Evolutionary conservation across 1,140 invertebrate species (phyloP).

Genomic region (Aricia agestis): DNA sequence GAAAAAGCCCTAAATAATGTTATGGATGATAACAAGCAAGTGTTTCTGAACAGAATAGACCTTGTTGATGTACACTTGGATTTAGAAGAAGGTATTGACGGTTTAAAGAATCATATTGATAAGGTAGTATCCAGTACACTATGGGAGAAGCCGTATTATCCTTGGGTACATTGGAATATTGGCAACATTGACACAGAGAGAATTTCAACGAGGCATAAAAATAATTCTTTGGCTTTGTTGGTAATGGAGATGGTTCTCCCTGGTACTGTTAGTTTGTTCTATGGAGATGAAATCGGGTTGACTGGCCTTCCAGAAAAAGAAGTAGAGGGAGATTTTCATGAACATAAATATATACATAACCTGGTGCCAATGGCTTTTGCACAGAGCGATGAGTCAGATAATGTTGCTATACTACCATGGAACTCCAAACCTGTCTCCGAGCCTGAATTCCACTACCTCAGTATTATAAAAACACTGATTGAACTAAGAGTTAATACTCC

Average conservation of each 20-base stretch:
- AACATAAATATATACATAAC: constrained; percentile 80
- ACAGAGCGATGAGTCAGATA: constrained; percentile 43
- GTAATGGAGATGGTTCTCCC: constrained; percentile 85
- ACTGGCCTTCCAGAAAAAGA: constrained; percentile 72
- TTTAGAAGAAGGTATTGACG: constrained; percentile 76
- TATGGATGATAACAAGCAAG: constrained; percentile 55
- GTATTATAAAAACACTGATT: constrained; percentile 76
- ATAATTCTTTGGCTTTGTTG: constrained; percentile 80
- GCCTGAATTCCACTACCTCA: constrained; percentile 70
- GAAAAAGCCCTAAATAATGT: constrained; percentile 76
- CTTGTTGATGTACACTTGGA: constrained; percentile 83
- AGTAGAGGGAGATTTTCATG: constrained; percentile 77
- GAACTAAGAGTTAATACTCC: constrained; percentile 78
- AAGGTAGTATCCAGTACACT: constrained; percentile 76
- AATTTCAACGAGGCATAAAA: constrained; percentile 76
- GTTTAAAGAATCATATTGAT: constrained; percentile 78
- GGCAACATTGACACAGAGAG: constrained; percentile 79
- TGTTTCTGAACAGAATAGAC: constrained; percentile 81
- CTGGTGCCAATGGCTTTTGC: constrained; percentile 81
- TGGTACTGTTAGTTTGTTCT: constrained; percentile 87
- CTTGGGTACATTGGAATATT: constrained; percentile 88
- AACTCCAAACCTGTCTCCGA: constrained; percentile 66
- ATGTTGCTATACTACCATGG: constrained; percentile 76
- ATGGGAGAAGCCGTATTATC: constrained; percentile 78
- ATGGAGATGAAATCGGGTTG: constrained; percentile 85